phyloP scores from a whole-genome alignment of 2,888 invertebrate species.

The Tipula confusa region DNA sequence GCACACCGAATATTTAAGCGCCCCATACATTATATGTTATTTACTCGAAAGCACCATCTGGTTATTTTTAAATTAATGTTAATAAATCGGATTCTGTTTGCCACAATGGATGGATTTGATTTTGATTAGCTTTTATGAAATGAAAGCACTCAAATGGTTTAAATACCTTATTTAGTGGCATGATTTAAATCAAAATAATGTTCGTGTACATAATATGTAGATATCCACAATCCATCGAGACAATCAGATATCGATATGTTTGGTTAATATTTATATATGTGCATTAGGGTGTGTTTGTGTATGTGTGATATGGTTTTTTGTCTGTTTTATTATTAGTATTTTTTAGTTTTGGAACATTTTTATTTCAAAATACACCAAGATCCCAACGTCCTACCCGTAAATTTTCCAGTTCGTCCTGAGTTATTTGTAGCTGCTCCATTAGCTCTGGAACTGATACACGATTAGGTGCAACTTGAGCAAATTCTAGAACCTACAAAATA shows the following conservation, averaged over 20 bases:
- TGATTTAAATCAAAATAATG: background rate
- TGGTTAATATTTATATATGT: conserved; percentile 13
- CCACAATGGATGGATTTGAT: conserved; percentile 3
- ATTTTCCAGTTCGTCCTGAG: conserved; percentile 81
- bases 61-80: background rate
- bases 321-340: background rate
- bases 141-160: background rate
- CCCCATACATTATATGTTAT: background rate
- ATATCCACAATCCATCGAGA: conserved; percentile 26
- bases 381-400: conserved; percentile 63
- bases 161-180: background rate
- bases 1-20: background rate
- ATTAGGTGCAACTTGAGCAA: conserved; percentile 59
- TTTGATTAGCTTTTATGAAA: background rate
- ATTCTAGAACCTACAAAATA: conserved; percentile 44
- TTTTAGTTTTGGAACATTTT: background rate
- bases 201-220: too few species aligned
- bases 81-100: conserved; percentile 5
- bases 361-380: conserved; percentile 27
- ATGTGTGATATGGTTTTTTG: background rate
- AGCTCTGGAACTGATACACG: conserved; percentile 77
- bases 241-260: background rate
- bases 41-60: background rate
- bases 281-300: background rate
- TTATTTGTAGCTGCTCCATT: conserved; percentile 75